phyloP scores from a whole-genome alignment of 1,140 invertebrate genomes.

The Drosophila miranda region DNA sequence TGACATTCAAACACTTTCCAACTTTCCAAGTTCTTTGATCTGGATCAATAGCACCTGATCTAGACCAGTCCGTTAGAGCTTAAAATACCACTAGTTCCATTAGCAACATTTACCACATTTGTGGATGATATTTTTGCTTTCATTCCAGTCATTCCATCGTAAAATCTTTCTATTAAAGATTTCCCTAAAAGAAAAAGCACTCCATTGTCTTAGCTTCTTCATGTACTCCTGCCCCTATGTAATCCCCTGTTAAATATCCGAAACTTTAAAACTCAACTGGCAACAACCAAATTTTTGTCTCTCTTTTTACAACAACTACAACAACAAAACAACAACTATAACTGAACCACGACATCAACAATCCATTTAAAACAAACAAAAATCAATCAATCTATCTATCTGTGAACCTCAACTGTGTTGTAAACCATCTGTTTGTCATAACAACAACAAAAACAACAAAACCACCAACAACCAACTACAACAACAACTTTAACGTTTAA shows the following conservation, averaged over 20 bases:
- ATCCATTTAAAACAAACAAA: slow-evolving; percentile 24
- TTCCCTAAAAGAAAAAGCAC: slow-evolving; percentile 2
- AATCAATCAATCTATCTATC: slow-evolving; percentile 36
- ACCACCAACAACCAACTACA: slow-evolving; percentile 49
- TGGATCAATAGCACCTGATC: slow-evolving; percentile 7
- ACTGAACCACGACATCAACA: slow-evolving; percentile 15
- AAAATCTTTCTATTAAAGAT: background rate
- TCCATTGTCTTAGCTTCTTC: slow-evolving; percentile 53
- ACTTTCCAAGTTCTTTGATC: slow-evolving; percentile 11
- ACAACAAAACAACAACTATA: slow-evolving; percentile 26
- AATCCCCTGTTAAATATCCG: slow-evolving; percentile 38
- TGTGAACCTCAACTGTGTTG: slow-evolving; percentile 30
- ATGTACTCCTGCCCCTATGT: slow-evolving; percentile 4
- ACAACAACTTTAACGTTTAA: slow-evolving; percentile 28
- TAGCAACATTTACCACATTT: background rate
- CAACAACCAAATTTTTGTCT: slow-evolving; percentile 72
- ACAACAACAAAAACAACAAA: slow-evolving; percentile 45
- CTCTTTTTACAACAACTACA: slow-evolving; percentile 62
- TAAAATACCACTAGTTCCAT: background rate
- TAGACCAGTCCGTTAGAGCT: slow-evolving; percentile 16
- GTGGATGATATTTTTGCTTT: background rate
- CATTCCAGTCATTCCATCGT: too few species aligned
- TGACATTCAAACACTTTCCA: slow-evolving; percentile 6
- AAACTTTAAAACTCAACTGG: slow-evolving; percentile 65
- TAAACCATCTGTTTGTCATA: slow-evolving; percentile 69